Base-by-base conservation (phyloP, 2,113 vertebrate species). In the Myotis brandtii region DNA sequence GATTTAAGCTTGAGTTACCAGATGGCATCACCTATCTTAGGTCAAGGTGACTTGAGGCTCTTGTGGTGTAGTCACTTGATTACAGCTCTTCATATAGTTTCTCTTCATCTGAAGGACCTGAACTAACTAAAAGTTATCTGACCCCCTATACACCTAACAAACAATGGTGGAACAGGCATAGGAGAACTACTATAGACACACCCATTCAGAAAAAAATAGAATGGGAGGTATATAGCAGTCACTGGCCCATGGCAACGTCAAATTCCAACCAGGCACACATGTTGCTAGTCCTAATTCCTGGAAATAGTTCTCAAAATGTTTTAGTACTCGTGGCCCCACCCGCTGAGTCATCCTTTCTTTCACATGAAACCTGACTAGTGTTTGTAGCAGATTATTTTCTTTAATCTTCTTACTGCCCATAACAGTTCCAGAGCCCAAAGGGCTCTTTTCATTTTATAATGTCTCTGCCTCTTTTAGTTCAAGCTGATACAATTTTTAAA, bases 301-400 rank as follows among this genome's bases (percentile, higher is more conserved):
- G 37, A 32, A 94, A 56, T 21, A 86, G 25, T 64, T 73, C 27
- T 82, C 34, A 52, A 23, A 79, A 91, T 0, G 2, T 80, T 8
- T 43, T 40, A 37, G 16, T 25, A 40, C 14, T 46, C 25, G 21
- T 5, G 32, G 20, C 46, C 84, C 76, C 11, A 75, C 37, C 59
- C 27, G 64, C 59, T 70, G 50, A 93, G 37, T 85, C 37, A 70
- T 25, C 32, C 27, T 81, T 91, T 18, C 25, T 95, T 89, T 94
- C 64, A 80, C 6, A 20, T 76, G 52, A 94, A 85, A n/a, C 11
- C 37, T 80, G 5, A 3, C 46, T 89, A 32, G 20, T 27, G 77
- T 87, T 96, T 75, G 9, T 52, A 75, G n/a, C 37, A 64, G 48
- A 83, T 52, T 50, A 79, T 73, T 86, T 86, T 85, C 59, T 2